Evolutionary conservation across 2,113 vertebrate species (phyloP), one percentile per base, ranked within the genome.

Genomic region (Oceanites oceanicus): DNA sequence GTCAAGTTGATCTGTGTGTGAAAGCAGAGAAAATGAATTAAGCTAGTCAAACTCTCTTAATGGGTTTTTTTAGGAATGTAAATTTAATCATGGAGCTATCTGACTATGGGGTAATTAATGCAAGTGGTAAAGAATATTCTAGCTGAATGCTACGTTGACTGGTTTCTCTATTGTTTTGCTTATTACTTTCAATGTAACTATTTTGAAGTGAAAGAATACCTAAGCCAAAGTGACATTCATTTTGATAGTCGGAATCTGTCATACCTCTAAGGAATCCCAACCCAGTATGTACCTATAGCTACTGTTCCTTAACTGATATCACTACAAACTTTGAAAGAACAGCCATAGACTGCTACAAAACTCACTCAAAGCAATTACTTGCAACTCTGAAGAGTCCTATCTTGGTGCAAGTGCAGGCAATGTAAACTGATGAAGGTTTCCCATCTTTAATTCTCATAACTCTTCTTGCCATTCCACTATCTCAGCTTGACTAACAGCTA

Each of bases 1-100:
- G 70, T 99, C 99, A 87, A 98, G 98, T 84, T 99, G 98, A 97
- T 97, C 99, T 99, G 83, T n/a, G 66, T 82, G 32, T 83, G 55
- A 84, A 96, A 92, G 95, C 56, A 97, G 71, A 95, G 4, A 58
- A 92, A 94, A 91, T 6, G 1, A 78, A 95, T 94, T 73, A 42
- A 30, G 91, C 52, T 88, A 70, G 42, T 77, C 75, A 80, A 79
- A 71, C 40, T 76, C n/a, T 34, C 88, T 89, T 73, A 79, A 65
- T 16, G n/a, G 26, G 29, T 4, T 42, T 77, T 70, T 73, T 82
- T 53, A 92, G 62, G 81, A 90, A 91, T 30, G 49, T 49, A 85
- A 85, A 93, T 63, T 77, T 68, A 94, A 95, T 91, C 62, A 82
- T 45, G 67, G 74, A 73, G 59, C 44, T 88, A 81, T 49, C 77